A percentile compares a stretch with the other conserved stretches of the same genome.
phyloP scores from a whole-genome alignment of 2,888 invertebrate species.

The Troides oblongomaculatus region DNA sequence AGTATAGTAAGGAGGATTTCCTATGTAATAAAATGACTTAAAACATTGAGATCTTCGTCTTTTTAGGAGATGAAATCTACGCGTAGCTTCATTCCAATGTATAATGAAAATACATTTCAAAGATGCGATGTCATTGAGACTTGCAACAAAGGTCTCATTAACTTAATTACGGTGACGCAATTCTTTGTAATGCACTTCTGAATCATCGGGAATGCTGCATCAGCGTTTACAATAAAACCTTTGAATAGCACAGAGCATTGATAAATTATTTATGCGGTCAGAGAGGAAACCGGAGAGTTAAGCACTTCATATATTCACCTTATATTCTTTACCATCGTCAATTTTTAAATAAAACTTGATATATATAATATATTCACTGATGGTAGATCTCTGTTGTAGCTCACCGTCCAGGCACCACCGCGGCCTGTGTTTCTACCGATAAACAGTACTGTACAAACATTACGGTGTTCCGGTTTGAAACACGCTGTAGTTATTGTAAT shows the following conservation, averaged over 20 bases:
- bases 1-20: too few relatives aligned
- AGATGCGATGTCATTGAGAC: neutral
- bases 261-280: neutral
- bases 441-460: too few relatives aligned
- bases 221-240: neutral
- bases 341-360: too few relatives aligned
- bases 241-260: neutral
- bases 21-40: too few relatives aligned
- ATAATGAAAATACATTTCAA: neutral
- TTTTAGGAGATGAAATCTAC: neutral
- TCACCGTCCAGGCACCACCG: too few relatives aligned
- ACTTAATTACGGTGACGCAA: neutral
- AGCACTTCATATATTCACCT: too few relatives aligned
- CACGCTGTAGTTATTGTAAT: too few relatives aligned
- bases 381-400: too few relatives aligned
- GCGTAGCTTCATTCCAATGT: neutral
- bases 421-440: too few relatives aligned
- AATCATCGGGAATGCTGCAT: neutral
- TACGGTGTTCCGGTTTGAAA: too few relatives aligned
- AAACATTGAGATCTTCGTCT: neutral
- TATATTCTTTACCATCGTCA: too few relatives aligned
- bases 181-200: neutral
- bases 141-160: conserved; percentile 2
- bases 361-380: too few relatives aligned
- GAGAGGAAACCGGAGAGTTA: neutral